Conservation (phyloP, 2,888 invertebrate species). For the Mellilla xanthometata region DNA sequence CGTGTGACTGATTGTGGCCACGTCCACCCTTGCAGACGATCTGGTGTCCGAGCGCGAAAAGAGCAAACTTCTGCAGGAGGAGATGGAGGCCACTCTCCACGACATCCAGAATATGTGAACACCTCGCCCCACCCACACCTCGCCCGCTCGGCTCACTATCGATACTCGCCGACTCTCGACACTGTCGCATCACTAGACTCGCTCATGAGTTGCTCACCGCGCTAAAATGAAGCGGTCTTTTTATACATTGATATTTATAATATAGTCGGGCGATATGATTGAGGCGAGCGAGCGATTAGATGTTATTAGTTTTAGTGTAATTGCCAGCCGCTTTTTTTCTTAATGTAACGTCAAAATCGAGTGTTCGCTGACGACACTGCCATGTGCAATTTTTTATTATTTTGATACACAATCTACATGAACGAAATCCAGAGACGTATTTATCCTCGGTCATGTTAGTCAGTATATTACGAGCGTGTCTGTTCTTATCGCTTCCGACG, state of each 20-base stretch:
- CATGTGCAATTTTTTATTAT: conserved; percentile 73
- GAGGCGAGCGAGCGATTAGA: conserved; percentile 64
- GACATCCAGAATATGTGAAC: conserved; percentile 99
- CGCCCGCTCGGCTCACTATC: conserved; percentile 34
- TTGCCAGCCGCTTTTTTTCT: conserved; percentile 75
- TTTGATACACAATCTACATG: conserved; percentile 57
- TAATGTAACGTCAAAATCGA: conserved; percentile 66
- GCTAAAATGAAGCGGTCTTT: background rate
- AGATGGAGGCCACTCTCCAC: conserved; percentile 99
- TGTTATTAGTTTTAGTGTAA: conserved; percentile 75
- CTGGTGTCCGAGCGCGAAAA: conserved; percentile 96
- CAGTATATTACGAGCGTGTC: conserved; percentile 66
- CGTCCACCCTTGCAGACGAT: conserved; percentile 91
- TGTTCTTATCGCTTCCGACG: conserved; percentile 47
- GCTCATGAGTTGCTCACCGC: conserved; percentile 10
- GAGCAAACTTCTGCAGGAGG: conserved; percentile 97
- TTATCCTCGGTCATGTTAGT: conserved; percentile 60
- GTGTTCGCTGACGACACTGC: conserved; percentile 78
- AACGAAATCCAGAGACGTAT: conserved; percentile 61
- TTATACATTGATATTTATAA: conserved; percentile 8
- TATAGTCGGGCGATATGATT: conserved; percentile 13
- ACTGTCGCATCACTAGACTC: conserved; percentile 10
- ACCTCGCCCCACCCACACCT: conserved; percentile 45
- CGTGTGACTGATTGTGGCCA: conserved; percentile 73
- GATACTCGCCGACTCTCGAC: conserved; percentile 24